A percentile compares a stretch with the other conserved stretches of the same genome.
These are phyloP conservation scores for Serripes groenlandicus DNA, from an alignment of 2,888 invertebrate genomes.

Conservation along the genomic window DNA sequence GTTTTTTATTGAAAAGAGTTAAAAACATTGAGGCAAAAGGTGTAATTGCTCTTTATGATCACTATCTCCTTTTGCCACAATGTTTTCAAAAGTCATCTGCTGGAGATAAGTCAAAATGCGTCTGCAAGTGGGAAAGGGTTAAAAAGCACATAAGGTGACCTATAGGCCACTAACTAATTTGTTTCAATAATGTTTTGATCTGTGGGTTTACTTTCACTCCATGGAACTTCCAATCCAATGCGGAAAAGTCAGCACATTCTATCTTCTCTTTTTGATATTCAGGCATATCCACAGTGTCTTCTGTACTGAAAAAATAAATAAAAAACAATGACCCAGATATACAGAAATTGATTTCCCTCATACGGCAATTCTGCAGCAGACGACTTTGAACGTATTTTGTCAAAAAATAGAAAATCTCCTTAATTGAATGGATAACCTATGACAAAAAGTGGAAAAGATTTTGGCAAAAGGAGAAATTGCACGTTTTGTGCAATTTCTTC, in stretches of 20 bases:
- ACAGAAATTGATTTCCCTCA: too few relatives aligned
- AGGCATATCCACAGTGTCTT: constrained; percentile 80
- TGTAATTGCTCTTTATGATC: too few relatives aligned
- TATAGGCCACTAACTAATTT: constrained; percentile 68
- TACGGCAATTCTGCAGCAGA: too few relatives aligned
- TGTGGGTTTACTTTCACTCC: constrained; percentile 80
- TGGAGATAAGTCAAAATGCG: background rate
- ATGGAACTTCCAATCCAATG: constrained; percentile 83
- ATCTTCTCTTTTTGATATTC: constrained; percentile 84
- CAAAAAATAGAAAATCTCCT: too few relatives aligned
- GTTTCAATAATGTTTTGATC: constrained; percentile 76
- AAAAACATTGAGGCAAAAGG: too few relatives aligned
- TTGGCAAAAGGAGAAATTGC: too few relatives aligned
- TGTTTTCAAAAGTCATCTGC: background rate
- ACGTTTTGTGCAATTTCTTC: too few relatives aligned
- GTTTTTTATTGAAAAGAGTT: too few relatives aligned
- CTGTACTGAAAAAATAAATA: constrained; percentile 76
- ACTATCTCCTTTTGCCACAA: background rate
- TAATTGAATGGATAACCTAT: too few relatives aligned
- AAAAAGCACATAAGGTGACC: background rate
- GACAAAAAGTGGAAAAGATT: too few relatives aligned
- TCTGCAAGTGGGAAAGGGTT: background rate
- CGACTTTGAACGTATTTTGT: too few relatives aligned
- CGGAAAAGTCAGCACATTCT: constrained; percentile 84
- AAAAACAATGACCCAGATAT: too few relatives aligned